These are phyloP conservation scores for Sthenelais limicola DNA, from an alignment of 2,888 invertebrate species.

Conservation along the genomic window DNA sequence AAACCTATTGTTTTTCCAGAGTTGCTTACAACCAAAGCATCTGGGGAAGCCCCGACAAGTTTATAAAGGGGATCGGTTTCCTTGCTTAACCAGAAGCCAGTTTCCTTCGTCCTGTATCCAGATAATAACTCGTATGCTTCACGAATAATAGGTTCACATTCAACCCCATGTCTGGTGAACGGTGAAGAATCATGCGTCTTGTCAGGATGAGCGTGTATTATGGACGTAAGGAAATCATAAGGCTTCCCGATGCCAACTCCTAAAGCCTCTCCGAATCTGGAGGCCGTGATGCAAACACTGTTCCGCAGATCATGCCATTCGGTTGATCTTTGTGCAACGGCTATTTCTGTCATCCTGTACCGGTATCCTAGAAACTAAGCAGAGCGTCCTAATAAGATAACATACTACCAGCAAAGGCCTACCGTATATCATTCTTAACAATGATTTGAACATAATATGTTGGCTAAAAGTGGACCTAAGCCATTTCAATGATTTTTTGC, in stretches of 20 bases:
- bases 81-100: constrained; percentile 59
- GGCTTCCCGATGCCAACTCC: constrained; percentile 59
- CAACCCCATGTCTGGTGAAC: constrained; percentile 53
- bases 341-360: constrained; percentile 58
- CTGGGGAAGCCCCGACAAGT: constrained; percentile 59
- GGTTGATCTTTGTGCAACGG: constrained; percentile 55
- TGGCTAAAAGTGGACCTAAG: no score
- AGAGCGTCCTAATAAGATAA: no score
- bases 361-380: no score
- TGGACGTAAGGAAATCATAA: constrained; percentile 57
- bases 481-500: no score
- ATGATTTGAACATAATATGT: no score
- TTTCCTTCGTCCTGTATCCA: constrained; percentile 52
- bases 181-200: constrained; percentile 42
- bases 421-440: no score
- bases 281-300: constrained; percentile 57
- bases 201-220: constrained; percentile 45
- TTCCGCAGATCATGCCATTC: constrained; percentile 58
- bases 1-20: constrained; percentile 50
- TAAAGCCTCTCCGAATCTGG: constrained; percentile 60
- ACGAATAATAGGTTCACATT: constrained; percentile 55
- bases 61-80: constrained; percentile 50
- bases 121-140: constrained; percentile 61
- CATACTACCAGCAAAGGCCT: no score
- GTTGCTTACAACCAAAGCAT: constrained; percentile 54